phyloP scores from a whole-genome alignment of 1,140 invertebrate genomes.

The Drosophila mojavensis region DNA sequence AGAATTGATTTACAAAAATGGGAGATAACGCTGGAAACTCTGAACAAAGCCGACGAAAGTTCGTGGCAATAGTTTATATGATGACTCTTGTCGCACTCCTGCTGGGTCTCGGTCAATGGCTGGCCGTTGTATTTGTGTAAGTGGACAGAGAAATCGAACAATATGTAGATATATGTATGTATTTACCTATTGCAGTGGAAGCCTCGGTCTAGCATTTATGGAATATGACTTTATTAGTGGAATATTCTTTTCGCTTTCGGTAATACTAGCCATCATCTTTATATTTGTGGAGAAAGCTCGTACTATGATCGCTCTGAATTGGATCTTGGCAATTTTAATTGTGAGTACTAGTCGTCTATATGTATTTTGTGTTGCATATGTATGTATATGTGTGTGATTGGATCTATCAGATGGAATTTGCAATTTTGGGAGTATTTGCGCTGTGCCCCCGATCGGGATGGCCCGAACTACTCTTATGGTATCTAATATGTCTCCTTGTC shows the following conservation, averaged over 20 bases:
- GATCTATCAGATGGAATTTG: conserved; percentile 51
- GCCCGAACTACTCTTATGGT: conserved; percentile 56
- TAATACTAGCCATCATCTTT: conserved; percentile 41
- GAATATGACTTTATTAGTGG: conserved; percentile 46
- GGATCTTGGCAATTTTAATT: conserved; percentile 46
- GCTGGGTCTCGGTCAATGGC: too few relatives aligned
- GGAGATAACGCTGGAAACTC: too few relatives aligned
- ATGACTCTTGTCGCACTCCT: too few relatives aligned
- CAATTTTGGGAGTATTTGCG: conserved; percentile 52
- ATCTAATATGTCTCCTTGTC: conserved; percentile 42
- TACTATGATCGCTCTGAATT: conserved; percentile 45
- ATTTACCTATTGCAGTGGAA: neutral
- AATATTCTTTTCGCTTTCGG: conserved; percentile 44
- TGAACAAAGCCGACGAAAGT: too few relatives aligned
- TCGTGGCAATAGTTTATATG: too few relatives aligned
- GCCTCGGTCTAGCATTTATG: neutral
- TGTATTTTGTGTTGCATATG: too few relatives aligned
- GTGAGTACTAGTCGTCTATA: conserved; percentile 39
- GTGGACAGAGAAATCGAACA: too few relatives aligned
- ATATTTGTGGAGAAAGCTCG: conserved; percentile 58
- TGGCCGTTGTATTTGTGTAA: too few relatives aligned
- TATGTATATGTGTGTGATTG: too few relatives aligned
- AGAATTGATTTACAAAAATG: too few relatives aligned
- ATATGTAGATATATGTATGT: neutral
- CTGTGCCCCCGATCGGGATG: conserved; percentile 22